phyloP scores from a whole-genome alignment of 2,888 invertebrate genomes.

The Apamea monoglypha region DNA sequence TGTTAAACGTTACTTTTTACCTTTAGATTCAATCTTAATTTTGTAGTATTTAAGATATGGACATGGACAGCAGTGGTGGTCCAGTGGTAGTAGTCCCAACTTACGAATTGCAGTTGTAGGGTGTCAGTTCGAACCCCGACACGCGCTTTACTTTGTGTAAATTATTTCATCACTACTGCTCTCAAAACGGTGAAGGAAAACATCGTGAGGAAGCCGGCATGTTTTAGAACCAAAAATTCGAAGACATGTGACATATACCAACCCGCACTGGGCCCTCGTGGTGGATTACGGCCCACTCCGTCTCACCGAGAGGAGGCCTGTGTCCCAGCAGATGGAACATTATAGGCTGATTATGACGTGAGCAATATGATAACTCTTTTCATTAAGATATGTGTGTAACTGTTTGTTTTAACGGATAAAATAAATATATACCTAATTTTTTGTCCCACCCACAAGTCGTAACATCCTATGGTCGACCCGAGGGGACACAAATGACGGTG shows the following conservation, averaged over 20 bases:
- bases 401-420: background rate
- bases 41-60: too few relatives aligned
- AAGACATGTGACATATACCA: background rate
- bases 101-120: too few relatives aligned
- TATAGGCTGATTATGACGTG: background rate
- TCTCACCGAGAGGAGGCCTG: background rate
- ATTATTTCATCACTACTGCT: too few relatives aligned
- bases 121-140: background rate
- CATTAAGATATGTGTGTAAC: background rate
- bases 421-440: background rate
- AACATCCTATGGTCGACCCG: background rate
- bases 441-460: background rate
- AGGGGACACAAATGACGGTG: constrained; percentile 18
- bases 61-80: too few relatives aligned
- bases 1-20: too few relatives aligned
- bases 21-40: too few relatives aligned
- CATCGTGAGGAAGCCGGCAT: background rate
- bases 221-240: background rate
- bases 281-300: background rate
- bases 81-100: too few relatives aligned
- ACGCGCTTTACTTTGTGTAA: too few relatives aligned
- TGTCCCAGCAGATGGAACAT: background rate
- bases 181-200: background rate
- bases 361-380: background rate
- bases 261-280: background rate